Evolutionary conservation across 53 echinoderm and acorn worm species (phyloP), one percentile per base, ranked within the genome.

Genomic region (Antedon mediterranea): DNA sequence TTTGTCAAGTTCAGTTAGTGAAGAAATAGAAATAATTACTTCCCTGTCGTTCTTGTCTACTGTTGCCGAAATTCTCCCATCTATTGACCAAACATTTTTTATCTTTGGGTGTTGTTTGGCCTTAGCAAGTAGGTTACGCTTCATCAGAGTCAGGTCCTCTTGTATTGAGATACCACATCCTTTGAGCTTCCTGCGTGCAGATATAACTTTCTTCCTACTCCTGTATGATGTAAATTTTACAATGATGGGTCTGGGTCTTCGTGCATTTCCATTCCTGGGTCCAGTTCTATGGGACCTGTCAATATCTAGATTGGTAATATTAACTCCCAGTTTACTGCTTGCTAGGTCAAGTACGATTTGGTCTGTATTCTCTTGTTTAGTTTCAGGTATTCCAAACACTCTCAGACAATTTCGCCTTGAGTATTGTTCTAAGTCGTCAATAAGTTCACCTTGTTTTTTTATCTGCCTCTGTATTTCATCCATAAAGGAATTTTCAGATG

Each of bases 221-320:
- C 4, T 57, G 32, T 79, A 79, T 57, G 27, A 71, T 13, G 30
- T 79, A 41, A 70, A 79, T 32, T 79, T 79, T 30, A 79, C 71
- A 29, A 79, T 79, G 18, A 79, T 30, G 14, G 79, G 31, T 30
- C 71, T 31, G 4, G 5, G 4, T 3, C 79, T 32, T 30, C 71
- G 20, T 26, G 0, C 20, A 79, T 79, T 29, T 0, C 70, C 57
- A 23, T 70, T 70, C 37, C 37, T 37, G 4, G 37, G 4, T 70
- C 71, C 71, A 23, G 71, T 31, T n/a, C 79, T 28, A 31, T 79
- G 79, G 9, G 32, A 71, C 13, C 79, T 29, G 0, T 79, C 79
- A 30, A 79, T 79, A 33, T 79, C 71, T 0, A 28, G 0, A 14
- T 41, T 8, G 30, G 71, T 28, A 71, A 79, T 1, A 28, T 79